These are phyloP conservation scores for Amiota communis DNA, from an alignment of 2,888 invertebrate species.

Conservation along the genomic window DNA sequence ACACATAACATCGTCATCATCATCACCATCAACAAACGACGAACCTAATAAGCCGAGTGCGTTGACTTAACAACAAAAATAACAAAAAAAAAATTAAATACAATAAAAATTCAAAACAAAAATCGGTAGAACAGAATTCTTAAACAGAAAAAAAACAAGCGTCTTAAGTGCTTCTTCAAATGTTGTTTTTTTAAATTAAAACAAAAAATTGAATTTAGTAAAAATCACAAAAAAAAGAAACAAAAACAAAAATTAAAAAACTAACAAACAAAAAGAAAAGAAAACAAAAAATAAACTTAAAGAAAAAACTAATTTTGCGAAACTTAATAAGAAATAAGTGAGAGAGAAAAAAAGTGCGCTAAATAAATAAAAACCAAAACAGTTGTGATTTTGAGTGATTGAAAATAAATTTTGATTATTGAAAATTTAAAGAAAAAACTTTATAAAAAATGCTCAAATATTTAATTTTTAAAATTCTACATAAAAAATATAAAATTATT, in stretches of 20 bases:
- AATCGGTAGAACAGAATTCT: conserved; percentile 12
- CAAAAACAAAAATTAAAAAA: conserved; percentile 25
- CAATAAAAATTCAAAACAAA: neutral
- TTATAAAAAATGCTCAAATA: conserved; percentile 55
- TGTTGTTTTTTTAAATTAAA: conserved; percentile 53
- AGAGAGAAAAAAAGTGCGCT: neutral
- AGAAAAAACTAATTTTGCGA: conserved; percentile 25
- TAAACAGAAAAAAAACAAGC: conserved; percentile 32
- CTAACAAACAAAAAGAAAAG: conserved; percentile 26
- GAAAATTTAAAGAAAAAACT: conserved; percentile 19
- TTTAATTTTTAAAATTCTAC: conserved; percentile 59
- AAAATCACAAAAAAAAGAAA: conserved; percentile 32
- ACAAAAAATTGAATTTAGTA: conserved; percentile 47
- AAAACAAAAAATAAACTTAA: conserved; percentile 29
- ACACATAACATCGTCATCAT: neutral
- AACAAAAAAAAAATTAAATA: neutral
- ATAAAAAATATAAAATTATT: conserved; percentile 63
- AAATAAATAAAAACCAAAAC: no score
- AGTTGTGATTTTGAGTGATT: conserved; percentile 45
- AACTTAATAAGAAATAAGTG: conserved; percentile 31
- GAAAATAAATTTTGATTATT: neutral
- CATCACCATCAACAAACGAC: neutral
- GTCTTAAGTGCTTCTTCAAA: conserved; percentile 67
- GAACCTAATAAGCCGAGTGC: conserved; percentile 24
- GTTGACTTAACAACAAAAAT: conserved; percentile 24